A percentile compares a stretch with the other conserved stretches of the same genome.
Conservation (phyloP, 1,140 invertebrate species). For the Anastatus disparis region DNA sequence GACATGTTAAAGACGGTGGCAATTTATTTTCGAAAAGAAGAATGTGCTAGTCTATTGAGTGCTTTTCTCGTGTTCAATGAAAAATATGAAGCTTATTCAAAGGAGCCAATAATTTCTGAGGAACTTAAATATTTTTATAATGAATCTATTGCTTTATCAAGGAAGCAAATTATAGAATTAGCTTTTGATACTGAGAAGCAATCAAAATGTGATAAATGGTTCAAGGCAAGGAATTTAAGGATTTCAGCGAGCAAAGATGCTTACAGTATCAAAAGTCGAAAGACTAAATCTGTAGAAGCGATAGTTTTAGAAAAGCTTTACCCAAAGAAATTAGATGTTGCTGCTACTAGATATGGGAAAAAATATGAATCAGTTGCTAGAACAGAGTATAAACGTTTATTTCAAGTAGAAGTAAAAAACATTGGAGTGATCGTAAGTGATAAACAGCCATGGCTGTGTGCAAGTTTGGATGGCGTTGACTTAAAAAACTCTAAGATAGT, state of each 20-base stretch:
- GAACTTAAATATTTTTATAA: not conserved
- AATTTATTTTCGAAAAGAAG: no score
- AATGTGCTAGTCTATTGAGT: no score
- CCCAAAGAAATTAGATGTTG: constrained; percentile 26
- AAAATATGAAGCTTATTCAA: no score
- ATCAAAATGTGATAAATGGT: constrained; percentile 44
- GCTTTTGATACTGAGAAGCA: constrained; percentile 47
- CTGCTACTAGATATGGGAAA: constrained; percentile 24
- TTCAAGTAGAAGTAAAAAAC: constrained; percentile 37
- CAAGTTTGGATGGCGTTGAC: constrained; percentile 47
- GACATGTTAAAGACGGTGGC: no score
- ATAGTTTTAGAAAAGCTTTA: constrained; percentile 39
- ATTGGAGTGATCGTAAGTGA: constrained; percentile 41
- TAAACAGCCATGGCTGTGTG: constrained; percentile 47
- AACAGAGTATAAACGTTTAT: constrained; percentile 39
- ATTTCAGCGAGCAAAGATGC: constrained; percentile 45
- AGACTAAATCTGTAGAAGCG: constrained; percentile 40
- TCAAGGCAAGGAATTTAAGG: constrained; percentile 39
- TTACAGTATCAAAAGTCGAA: constrained; percentile 45
- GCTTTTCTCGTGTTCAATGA: no score
- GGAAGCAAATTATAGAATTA: constrained; percentile 52
- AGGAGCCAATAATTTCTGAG: no score
- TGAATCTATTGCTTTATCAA: not conserved
- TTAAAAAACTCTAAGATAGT: constrained; percentile 38
- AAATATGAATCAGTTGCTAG: constrained; percentile 31